phyloP scores from a whole-genome alignment of 2,113 vertebrate genomes.

The Neopipo cinnamomea region DNA sequence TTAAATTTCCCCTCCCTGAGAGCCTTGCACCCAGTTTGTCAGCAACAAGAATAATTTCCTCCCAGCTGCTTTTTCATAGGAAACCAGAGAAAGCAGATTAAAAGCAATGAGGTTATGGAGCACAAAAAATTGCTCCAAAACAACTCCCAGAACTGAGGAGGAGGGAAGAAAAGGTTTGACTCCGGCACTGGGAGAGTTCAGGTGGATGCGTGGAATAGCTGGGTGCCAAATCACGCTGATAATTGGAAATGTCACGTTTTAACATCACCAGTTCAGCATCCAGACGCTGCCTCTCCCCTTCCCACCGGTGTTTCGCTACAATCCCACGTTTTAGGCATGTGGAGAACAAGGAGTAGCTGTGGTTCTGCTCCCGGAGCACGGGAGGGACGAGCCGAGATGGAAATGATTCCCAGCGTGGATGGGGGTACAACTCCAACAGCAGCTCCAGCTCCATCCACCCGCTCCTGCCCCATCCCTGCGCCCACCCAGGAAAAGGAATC shows the following conservation, averaged over 20 bases:
- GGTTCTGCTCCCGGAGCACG: background rate
- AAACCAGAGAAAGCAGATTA: background rate
- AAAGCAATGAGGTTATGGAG: background rate
- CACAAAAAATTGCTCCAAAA: background rate
- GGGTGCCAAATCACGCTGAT: background rate
- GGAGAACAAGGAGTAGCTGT: background rate
- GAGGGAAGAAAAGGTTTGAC: background rate
- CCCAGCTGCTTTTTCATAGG: background rate
- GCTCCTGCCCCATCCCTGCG: background rate
- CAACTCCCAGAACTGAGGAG: background rate
- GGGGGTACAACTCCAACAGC: background rate
- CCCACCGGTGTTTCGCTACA: background rate
- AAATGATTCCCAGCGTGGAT: background rate
- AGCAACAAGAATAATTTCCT: background rate
- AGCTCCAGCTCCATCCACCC: background rate
- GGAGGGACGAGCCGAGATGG: background rate
- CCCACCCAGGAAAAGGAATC: background rate
- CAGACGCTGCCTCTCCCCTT: background rate
- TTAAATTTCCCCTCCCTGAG: background rate
- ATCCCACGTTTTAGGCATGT: accelerated
- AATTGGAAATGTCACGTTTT: background rate
- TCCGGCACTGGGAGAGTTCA: background rate
- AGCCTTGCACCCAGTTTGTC: background rate
- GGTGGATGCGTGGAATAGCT: too few species aligned
- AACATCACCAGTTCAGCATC: background rate